A percentile compares a stretch with the other conserved stretches of the same genome.
phyloP scores from a whole-genome alignment of 1,140 invertebrate species.

The Diabrotica virgifera region DNA sequence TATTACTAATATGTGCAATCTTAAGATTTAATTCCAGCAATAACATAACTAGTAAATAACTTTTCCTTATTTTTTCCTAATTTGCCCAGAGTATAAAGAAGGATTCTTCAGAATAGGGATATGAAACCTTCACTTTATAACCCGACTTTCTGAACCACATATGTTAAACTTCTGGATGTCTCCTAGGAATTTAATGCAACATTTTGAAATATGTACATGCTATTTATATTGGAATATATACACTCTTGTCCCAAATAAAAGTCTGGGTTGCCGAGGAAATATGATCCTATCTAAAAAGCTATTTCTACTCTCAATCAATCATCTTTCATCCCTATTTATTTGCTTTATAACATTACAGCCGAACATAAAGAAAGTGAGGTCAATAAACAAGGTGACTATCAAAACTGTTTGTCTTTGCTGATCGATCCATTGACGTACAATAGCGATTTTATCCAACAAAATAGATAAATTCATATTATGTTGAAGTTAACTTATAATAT shows the following conservation, averaged over 20 bases:
- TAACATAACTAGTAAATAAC: too few relatives aligned
- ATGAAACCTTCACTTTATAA: too few relatives aligned
- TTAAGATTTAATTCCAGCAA: too few relatives aligned
- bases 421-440: neutral
- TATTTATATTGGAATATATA: neutral
- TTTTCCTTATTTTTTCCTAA: too few relatives aligned
- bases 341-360: neutral
- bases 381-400: neutral
- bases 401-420: neutral
- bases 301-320: slow-evolving; percentile 2
- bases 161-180: neutral
- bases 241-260: neutral
- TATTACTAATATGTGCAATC: too few relatives aligned
- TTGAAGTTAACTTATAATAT: too few relatives aligned
- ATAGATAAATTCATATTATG: too few relatives aligned
- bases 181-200: neutral
- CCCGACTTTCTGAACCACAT: too few relatives aligned
- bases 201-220: neutral
- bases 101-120: too few relatives aligned
- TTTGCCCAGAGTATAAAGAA: too few relatives aligned
- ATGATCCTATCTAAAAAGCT: slow-evolving; percentile 1
- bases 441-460: neutral
- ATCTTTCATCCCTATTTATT: neutral
- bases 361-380: slow-evolving; percentile 2
- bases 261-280: neutral